Base-by-base conservation (phyloP, 2,113 vertebrate species). In the Mesembrinibis cayennensis region DNA sequence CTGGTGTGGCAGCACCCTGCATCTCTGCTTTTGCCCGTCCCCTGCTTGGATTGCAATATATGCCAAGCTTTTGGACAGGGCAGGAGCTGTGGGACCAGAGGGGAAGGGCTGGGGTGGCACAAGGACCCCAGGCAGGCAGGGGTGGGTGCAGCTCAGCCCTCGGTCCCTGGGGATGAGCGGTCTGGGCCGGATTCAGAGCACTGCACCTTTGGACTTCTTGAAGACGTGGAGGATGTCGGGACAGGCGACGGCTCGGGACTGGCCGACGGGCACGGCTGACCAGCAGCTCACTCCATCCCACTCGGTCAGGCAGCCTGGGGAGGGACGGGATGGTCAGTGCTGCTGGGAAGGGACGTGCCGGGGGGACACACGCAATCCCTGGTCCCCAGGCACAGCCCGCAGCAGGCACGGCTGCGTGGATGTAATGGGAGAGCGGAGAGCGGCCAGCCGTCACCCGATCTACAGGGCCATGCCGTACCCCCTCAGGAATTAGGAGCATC, bases 211-310 rank as follows among this genome's bases (percentile, higher is more conserved):
- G 38, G 97, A 91, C 49, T 92, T 65, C 71, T 84, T 82, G 82
- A 97, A 97, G 66, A 95, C 5, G 3, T 73, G 83, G 50, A 69
- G 94, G 63, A 88, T 79, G 53, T 93, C 58, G 7, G 97, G 97
- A 66, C 98, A 98, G 77, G 71, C 1, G 26, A 98, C 52, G 0
- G 92, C 94, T 40, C 69, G 73, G 55, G 73, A 74, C 58, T 97
- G 93, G 42, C 97, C 98, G 0, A 87, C 26, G 3, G 93, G 84
- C 50, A 92, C 56, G 6, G 94, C 67, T 0, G 83, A 56, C 98
- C 98, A 98, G 89, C 98, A 98, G 82, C 94, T 98, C 66, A 98
- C 84, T 47, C 97, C 98, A 5, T 98, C 98, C 98, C 98, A 98
- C 89, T 97, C 96, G 0, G 92, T 94, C 36, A 5, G 73, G 89